Conservation (phyloP, 2,113 vertebrate genomes). For the Euleptes europaea region DNA sequence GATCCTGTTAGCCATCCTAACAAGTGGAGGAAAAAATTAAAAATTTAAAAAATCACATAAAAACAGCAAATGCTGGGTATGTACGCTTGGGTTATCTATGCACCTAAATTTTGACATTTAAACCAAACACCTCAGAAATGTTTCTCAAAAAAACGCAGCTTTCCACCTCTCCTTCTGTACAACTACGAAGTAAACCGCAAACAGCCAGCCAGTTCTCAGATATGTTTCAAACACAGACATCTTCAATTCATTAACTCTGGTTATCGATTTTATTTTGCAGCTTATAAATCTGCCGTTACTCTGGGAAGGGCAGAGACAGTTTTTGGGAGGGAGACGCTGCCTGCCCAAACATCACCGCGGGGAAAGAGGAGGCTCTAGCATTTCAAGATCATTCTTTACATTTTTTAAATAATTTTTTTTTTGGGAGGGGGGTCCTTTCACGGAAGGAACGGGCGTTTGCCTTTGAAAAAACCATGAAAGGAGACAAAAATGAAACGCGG, state of each 20-base stretch:
- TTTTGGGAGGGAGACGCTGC: slow-evolving; percentile 53
- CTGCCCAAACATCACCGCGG: background rate
- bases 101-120: background rate
- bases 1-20: background rate
- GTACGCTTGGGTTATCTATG: background rate
- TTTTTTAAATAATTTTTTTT: slow-evolving; percentile 45
- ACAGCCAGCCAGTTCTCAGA: slow-evolving; percentile 39
- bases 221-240: slow-evolving; percentile 58
- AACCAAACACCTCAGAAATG: slow-evolving; percentile 9
- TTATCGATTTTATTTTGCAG: slow-evolving; percentile 66
- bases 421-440: slow-evolving; percentile 57
- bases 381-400: slow-evolving; percentile 65
- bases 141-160: slow-evolving; percentile 38
- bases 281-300: slow-evolving; percentile 57
- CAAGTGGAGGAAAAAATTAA: background rate
- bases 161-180: background rate
- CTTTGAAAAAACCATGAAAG: slow-evolving; percentile 43
- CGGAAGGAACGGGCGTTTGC: slow-evolving; percentile 55
- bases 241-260: slow-evolving; percentile 65
- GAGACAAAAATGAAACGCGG: slow-evolving; percentile 13
- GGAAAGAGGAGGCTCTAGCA: slow-evolving; percentile 39
- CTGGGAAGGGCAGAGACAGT: slow-evolving; percentile 48
- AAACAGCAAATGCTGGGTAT: background rate
- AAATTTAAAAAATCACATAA: background rate
- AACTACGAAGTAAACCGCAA: slow-evolving; percentile 37